Base-by-base conservation (phyloP, 1,140 invertebrate genomes). In the Oedothorax gibbosus region DNA sequence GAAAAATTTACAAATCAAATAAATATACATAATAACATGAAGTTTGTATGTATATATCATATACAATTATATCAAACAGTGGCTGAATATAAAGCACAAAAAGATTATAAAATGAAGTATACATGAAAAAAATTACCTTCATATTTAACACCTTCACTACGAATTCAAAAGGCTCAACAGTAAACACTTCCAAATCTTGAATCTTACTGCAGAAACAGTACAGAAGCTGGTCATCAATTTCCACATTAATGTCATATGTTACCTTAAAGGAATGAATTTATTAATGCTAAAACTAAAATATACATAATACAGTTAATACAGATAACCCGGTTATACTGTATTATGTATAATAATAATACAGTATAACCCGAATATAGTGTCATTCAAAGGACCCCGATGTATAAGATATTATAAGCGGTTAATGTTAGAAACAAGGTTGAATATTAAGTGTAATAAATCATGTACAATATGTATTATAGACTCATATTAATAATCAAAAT, bases 111-210 rank as follows among this genome's bases (percentile, higher is more conserved):
- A n/a, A 60, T 14, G n/a, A 60, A 60, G n/a, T 60, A 60, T 60
- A 6, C 57, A 60, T 12, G 11, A 60, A 60, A 50, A 54, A 80
- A 76, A 6, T 65, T 88, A 90, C 90, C 87, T 91, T 91, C 86
- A 89, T 88, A 49, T 89, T 90, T 77, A 89, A 87, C 4, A 90
- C 85, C 60, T 89, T 89, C 18, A 90, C 87, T 11, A 88, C 87
- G 18, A 91, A 89, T 76, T 90, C 88, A 88, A 91, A 90, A 9
- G 90, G 89, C 35, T 89, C 87, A 8, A 90, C 88, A 35, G 88
- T 88, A 21, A 86, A 85, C 68, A 91, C 75, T 49, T 86, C 87
- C 14, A 90, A 81, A 7, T 86, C 82, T 76, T 90, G 89, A 71
- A 89, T 87, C 79, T 89, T 89, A 51, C 86, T 71, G 87, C 90